Evolutionary conservation across 2,888 invertebrate genomes (phyloP).

Genomic region (Acanthosoma haemorrhoidale): DNA sequence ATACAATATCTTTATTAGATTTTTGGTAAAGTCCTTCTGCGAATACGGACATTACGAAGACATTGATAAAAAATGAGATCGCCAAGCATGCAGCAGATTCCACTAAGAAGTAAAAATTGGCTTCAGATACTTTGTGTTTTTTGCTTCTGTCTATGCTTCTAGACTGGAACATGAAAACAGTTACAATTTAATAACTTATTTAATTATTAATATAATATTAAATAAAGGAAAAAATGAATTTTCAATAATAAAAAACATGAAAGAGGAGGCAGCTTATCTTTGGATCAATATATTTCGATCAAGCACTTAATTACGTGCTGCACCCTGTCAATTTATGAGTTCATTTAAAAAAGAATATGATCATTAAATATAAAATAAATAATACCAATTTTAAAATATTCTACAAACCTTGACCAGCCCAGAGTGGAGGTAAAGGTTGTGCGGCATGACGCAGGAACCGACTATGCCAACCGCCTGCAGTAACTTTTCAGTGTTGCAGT

Average conservation of each 20-base stretch:
- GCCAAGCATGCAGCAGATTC: slow-evolving; percentile 72
- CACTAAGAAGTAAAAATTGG: slow-evolving; percentile 76
- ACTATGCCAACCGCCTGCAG: slow-evolving; percentile 73
- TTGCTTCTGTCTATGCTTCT: slow-evolving; percentile 70
- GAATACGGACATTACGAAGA: slow-evolving; percentile 82
- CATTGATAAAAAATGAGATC: slow-evolving; percentile 78
- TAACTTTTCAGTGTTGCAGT: slow-evolving; percentile 61
- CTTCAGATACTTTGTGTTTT: slow-evolving; percentile 65
- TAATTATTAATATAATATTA: background rate
- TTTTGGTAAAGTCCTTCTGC: slow-evolving; percentile 70
- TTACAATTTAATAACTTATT: background rate
- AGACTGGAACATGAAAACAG: slow-evolving; percentile 53
- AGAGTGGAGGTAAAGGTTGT: slow-evolving; percentile 83
- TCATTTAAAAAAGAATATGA: no score
- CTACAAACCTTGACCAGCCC: slow-evolving; percentile 70
- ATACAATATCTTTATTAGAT: slow-evolving; percentile 62
- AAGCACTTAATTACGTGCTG: no score
- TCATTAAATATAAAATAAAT: no score
- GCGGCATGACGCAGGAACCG: slow-evolving; percentile 86
- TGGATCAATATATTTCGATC: no score
- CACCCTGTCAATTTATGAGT: no score
- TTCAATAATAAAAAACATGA: no score
- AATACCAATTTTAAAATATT: no score
- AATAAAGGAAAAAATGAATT: no score
- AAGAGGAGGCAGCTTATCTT: no score